Evolutionary conservation across 2,113 vertebrate species (phyloP), one percentile per base, ranked within the genome.

Genomic region (Seriola dumerili): DNA sequence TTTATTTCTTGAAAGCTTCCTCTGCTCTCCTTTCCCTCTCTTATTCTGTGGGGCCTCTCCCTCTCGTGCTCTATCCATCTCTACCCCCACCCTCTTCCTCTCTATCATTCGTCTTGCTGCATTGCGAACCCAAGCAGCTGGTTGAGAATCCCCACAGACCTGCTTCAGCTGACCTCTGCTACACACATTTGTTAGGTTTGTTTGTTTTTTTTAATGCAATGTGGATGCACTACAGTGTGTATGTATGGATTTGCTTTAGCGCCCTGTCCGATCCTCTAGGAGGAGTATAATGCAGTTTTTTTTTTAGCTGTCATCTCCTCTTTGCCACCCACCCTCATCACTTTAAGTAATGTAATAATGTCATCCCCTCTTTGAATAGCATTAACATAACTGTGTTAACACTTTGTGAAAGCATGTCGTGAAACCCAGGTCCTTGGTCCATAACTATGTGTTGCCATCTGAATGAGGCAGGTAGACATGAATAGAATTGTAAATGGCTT

Each of bases 401-500:
- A 69, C 50, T 79, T 44, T 79, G 48, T 87, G 69, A 78, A 81
- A 65, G 61, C 38, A 52, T 16, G 23, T 23, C 38, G 63, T 78
- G 63, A 74, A 81, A 90, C 46, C 25, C 58, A 68, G 50, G 52
- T 40, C 19, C 19, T 75, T 46, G 32, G 23, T 69, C 77, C 71
- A 72, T 77, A 81, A 88, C 80, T 65, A 3, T 78, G 77, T 68
- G 58, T 78, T 57, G 55, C 74, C 16, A 6, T 78, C 66, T 85
- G 80, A 84, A 84, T 71, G 72, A 84, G 75, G 76, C 82, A 89
- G 91, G 89, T 89, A 90, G 72, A 83, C 91, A 89, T 88, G 91
- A 91, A 90, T 89, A 71, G 89, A 92, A 93, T 93, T 88, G 81
- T 85, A 90, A 92, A 90, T 80, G 80, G 67, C 42, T 68, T 72